Evolutionary conservation across 2,113 vertebrate genomes (phyloP).

Genomic region (Paedocypris sp.): DNA sequence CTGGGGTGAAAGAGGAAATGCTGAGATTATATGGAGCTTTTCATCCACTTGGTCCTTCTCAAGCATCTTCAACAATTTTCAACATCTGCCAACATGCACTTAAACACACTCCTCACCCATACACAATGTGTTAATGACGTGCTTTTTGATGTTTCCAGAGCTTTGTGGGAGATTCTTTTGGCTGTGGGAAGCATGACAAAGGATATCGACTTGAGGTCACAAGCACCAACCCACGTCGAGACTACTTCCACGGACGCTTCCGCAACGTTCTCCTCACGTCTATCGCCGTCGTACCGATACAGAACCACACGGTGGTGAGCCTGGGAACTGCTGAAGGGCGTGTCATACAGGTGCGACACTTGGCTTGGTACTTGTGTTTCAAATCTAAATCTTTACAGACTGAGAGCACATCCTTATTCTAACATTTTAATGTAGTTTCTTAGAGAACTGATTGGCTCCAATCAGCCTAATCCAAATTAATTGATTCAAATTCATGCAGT

Average conservation of each 20-base stretch:
- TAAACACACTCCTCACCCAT: neutral
- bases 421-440: too few relatives aligned
- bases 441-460: too few relatives aligned
- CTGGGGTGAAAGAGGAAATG: conserved; percentile 50
- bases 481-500: too few relatives aligned
- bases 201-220: conserved; percentile 86
- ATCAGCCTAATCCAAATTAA: too few relatives aligned
- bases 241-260: conserved; percentile 82
- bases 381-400: neutral
- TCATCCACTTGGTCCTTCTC: neutral
- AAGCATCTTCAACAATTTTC: conserved; percentile 12
- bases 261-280: conserved; percentile 79
- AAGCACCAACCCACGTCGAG: conserved; percentile 74
- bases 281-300: conserved; percentile 69
- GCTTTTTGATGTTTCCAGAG: conserved; percentile 65
- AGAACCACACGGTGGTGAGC: conserved; percentile 76
- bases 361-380: neutral
- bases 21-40: conserved; percentile 9
- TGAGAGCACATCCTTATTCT: too few relatives aligned
- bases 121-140: too few relatives aligned
- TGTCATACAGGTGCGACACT: conserved; percentile 77
- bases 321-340: conserved; percentile 81
- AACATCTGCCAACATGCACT: conserved; percentile 15
- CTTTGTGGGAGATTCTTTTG: conserved; percentile 70
- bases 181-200: conserved; percentile 75